Base-by-base conservation (phyloP, 2,113 vertebrate genomes). In the Podarcis cretensis region DNA sequence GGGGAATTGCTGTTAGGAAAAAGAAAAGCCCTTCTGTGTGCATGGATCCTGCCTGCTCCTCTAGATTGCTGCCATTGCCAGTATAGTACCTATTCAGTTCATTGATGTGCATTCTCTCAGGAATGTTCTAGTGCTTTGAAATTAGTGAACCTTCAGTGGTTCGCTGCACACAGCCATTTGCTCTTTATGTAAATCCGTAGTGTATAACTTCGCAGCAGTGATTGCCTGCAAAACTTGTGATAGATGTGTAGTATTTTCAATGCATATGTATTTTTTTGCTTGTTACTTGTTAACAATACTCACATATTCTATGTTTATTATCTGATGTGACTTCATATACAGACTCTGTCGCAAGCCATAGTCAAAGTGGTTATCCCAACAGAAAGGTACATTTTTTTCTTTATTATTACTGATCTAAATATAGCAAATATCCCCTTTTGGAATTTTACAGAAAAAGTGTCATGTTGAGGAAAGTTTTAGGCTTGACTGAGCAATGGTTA, bases 281-380 rank as follows among this genome's bases (percentile, higher is more conserved):
- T 99, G 98, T 99, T 99, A 98, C 98, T 98, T 99, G 98, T 98
- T 98, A 99, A 99, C 99, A 99, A 99, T 99, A 99, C 99, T 99
- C 99, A 99, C 98, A 99, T 98, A 98, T 99, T 99, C 98, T 99
- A 99, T 99, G 98, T 99, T 99, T 99, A 99, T 99, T 99, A 99
- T 99, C 98, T 99, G 99, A 99, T 99, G 98, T 99, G 98, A 99
- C 99, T 99, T 99, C 98, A 99, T 99, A 99, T 99, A 99, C 99
- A 99, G 99, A 99, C 98, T 99, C 99, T 99, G 99, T 99, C 99
- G 99, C 99, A 99, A 99, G 99, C 99, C 99, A 99, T 99, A 99
- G 99, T 99, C 99, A 99, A 99, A 99, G 99, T 99, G 99, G 99
- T 99, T 99, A 99, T 99, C 99, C 99, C 99, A 99, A 99, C 99